Evolutionary conservation across 2,113 vertebrate species (phyloP).

Genomic region (Chitala chitala): DNA sequence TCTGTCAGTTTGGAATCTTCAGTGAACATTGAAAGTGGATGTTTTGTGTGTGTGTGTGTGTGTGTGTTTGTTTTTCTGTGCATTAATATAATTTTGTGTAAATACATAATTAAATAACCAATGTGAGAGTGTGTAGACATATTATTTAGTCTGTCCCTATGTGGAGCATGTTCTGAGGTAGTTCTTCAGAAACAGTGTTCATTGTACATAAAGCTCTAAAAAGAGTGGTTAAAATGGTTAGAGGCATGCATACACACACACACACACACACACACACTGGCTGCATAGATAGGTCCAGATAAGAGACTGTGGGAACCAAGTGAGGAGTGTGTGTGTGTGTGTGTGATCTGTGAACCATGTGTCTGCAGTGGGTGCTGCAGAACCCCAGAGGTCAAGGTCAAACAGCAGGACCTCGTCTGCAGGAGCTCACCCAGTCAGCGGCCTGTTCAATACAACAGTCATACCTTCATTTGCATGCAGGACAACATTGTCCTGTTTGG

Average conservation of each 20-base stretch:
- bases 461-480: constrained; percentile 39
- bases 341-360: no score
- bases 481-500: not conserved
- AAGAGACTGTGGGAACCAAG: constrained; percentile 57
- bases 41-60: constrained; percentile 9
- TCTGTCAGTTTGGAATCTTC: not conserved
- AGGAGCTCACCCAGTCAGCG: constrained; percentile 51
- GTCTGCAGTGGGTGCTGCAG: constrained; percentile 59
- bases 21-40: not conserved
- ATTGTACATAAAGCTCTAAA: no score
- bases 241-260: no score
- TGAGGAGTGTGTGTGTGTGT: no score
- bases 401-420: constrained; percentile 37
- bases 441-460: constrained; percentile 46
- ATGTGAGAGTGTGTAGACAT: not conserved
- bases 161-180: no score
- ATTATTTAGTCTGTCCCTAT: no score
- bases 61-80: not conserved
- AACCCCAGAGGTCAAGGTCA: constrained; percentile 71
- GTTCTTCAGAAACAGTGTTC: no score
- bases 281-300: no score
- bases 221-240: no score
- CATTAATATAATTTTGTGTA: not conserved
- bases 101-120: not conserved
- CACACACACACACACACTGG: no score